Conservation (phyloP, 2,113 vertebrate genomes). For the Mugil cephalus region DNA sequence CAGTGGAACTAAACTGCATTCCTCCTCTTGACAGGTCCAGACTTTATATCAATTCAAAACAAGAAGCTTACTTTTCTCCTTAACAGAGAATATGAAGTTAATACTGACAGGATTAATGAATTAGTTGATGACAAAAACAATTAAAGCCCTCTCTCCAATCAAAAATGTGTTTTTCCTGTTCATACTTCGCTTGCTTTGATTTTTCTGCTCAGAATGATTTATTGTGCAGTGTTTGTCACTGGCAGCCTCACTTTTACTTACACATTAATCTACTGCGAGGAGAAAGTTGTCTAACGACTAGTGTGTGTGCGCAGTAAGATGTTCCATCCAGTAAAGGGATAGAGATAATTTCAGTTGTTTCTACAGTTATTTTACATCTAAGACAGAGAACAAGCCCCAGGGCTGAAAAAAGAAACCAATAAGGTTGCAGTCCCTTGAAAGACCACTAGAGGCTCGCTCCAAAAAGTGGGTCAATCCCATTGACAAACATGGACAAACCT, state of each 20-base stretch:
- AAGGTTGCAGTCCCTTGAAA: too few relatives aligned
- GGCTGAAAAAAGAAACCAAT: too few relatives aligned
- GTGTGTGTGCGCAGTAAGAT: too few relatives aligned
- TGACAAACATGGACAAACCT: too few relatives aligned
- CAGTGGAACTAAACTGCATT: slow-evolving; percentile 2
- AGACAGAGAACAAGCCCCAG: too few relatives aligned
- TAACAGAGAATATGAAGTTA: background rate
- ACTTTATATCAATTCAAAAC: too few relatives aligned
- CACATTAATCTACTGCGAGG: background rate
- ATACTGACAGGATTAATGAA: background rate
- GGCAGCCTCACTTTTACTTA: background rate
- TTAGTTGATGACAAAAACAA: background rate
- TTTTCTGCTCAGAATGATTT: slow-evolving; percentile 10
- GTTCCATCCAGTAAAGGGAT: too few relatives aligned
- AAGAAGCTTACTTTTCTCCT: background rate
- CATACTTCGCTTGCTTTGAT: background rate
- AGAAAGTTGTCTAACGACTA: background rate
- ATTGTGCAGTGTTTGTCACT: slow-evolving; percentile 3
- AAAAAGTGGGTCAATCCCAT: too few relatives aligned
- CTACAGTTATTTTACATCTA: too few relatives aligned
- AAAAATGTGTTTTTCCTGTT: slow-evolving; percentile 1
- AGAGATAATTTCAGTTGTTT: too few relatives aligned
- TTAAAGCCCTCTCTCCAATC: background rate
- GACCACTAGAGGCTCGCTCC: too few relatives aligned
- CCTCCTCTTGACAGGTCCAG: slow-evolving; percentile 40